These are phyloP conservation scores for Leguminivora glycinivorella DNA, from an alignment of 1,140 invertebrate genomes.

Conservation along the genomic window DNA sequence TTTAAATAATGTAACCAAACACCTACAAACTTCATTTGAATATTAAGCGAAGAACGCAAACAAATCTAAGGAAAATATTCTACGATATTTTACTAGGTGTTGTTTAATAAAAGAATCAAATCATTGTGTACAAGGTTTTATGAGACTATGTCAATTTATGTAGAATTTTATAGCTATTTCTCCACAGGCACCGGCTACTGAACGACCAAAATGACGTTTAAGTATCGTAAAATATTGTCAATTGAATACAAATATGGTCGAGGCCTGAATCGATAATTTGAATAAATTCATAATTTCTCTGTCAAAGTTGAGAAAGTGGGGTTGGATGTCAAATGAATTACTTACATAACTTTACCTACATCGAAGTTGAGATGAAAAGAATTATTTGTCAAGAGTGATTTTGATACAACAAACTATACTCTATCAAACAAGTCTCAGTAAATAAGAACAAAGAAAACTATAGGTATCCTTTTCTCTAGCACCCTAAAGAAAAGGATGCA, in stretches of 20 bases:
- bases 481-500: too few relatives aligned
- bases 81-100: constrained; percentile 28
- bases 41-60: neutral
- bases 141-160: constrained; percentile 33
- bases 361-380: neutral
- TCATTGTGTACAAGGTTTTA: constrained; percentile 37
- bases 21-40: constrained; percentile 8
- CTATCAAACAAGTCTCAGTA: too few relatives aligned
- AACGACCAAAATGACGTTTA: constrained; percentile 36
- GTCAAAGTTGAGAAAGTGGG: constrained; percentile 7
- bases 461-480: too few relatives aligned
- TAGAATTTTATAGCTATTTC: constrained; percentile 31
- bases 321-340: constrained; percentile 12
- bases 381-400: neutral
- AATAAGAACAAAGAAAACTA: too few relatives aligned
- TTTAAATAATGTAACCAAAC: neutral
- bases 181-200: constrained; percentile 35
- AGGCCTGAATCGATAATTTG: constrained; percentile 2
- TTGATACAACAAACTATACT: too few relatives aligned
- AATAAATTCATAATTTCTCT: constrained; percentile 7
- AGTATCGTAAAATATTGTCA: constrained; percentile 27
- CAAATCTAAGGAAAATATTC: constrained; percentile 7
- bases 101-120: constrained; percentile 37
- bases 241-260: constrained; percentile 29
- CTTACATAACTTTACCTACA: neutral